These are phyloP conservation scores for Apteryx owenii DNA, from an alignment of 2,113 vertebrate species.

Conservation along the genomic window DNA sequence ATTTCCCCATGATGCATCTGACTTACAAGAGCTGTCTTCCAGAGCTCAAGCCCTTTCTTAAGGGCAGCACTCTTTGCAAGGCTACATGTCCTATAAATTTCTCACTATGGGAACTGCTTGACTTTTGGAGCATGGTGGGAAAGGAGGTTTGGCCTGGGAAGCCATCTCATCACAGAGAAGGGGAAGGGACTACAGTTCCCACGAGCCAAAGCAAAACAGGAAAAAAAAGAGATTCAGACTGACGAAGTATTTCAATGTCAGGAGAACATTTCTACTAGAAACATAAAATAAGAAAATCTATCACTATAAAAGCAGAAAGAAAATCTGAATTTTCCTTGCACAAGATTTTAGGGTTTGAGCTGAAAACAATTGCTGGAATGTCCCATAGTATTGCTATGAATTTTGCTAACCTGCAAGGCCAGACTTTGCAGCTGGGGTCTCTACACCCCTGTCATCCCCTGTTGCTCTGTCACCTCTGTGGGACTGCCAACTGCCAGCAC, in stretches of 20 bases:
- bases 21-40: background rate
- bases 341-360: background rate
- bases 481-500: background rate
- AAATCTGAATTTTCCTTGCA: background rate
- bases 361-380: background rate
- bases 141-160: background rate
- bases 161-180: background rate
- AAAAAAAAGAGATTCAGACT: background rate
- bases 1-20: background rate
- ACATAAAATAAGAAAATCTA: background rate
- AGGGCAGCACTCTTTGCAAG: background rate
- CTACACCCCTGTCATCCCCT: background rate
- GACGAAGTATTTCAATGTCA: background rate
- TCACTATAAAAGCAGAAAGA: background rate
- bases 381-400: background rate
- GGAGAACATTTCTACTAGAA: background rate
- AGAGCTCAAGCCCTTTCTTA: background rate
- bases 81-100: background rate
- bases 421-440: background rate
- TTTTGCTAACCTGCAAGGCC: background rate
- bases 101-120: background rate
- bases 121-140: background rate
- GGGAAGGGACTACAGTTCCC: background rate
- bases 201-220: background rate
- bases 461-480: background rate